Evolutionary conservation across 2,113 vertebrate species (phyloP).

Genomic region (Tupaia tana): DNA sequence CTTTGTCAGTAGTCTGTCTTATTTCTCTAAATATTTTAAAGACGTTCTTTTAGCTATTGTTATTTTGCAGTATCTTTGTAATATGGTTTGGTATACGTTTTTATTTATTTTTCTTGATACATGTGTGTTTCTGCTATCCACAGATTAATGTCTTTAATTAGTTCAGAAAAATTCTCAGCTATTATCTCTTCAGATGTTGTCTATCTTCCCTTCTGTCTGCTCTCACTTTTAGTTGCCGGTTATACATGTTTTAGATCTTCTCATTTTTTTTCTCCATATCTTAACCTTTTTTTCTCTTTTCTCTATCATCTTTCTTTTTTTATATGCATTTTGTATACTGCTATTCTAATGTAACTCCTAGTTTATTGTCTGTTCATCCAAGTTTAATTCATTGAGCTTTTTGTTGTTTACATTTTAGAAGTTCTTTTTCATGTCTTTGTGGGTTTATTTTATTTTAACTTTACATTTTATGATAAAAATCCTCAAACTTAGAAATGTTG

Average conservation of each 20-base stretch:
- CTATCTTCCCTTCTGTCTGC: background rate
- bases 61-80: background rate
- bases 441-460: background rate
- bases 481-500: background rate
- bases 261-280: background rate
- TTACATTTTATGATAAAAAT: background rate
- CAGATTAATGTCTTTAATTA: background rate
- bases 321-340: background rate
- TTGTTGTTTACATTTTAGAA: background rate
- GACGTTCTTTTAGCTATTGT: background rate
- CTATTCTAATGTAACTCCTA: background rate
- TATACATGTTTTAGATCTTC: background rate
- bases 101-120: background rate
- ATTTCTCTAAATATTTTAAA: background rate
- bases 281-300: background rate
- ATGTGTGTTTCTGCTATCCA: background rate
- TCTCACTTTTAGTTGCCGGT: background rate
- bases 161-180: background rate
- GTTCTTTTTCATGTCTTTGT: background rate
- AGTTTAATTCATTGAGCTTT: background rate
- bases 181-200: background rate
- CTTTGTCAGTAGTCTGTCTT: background rate
- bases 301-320: background rate
- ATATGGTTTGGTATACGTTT: background rate
- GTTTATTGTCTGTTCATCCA: background rate